Evolutionary conservation across 2,113 vertebrate species (phyloP), one percentile per base, ranked within the genome.

Genomic region (Xiphophorus couchianus): DNA sequence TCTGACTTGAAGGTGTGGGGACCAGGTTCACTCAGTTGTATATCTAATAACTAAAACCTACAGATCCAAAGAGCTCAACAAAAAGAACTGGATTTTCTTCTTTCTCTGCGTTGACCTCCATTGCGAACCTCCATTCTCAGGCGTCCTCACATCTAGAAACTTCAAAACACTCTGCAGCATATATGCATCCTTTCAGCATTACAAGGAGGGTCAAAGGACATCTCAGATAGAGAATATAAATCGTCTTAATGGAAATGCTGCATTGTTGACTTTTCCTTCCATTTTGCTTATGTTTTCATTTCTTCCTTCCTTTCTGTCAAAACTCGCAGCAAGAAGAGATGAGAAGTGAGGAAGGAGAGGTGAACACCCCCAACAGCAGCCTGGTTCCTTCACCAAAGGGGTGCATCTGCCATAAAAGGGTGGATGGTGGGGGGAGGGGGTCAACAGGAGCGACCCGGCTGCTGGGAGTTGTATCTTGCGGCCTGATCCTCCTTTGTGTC

Each of bases 401-500:
- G 65, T 78, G 79, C 85, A 80, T 82, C 77, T 85, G 83, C 88
- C 83, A 73, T 81, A 70, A 71, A 85, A 69, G 66, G 35, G 35
- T 37, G 35, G 35, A 35, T 0, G 33, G 33, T 33, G 8, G 33
- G 1, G 33, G 51, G 74, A 2, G 51, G 51, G 76, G 90, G 89
- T 92, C 90, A 92, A 74, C 85, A 77, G 89, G 84, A 84, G 76
- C 85, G 83, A 74, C 64, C 69, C 30, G 62, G 81, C 85, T 67
- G 68, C 85, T 86, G 83, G 75, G 87, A 81, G 87, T 44, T 35
- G 70, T 68, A 69, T 84, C 83, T 80, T 72, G 79, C 84, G 81
- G 84, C 82, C 74, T 62, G 73, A 86, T 86, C 85, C 84, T 87
- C 83, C 78, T 89, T 89, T 93, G 86, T 91, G 83, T 90, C 62